Evolutionary conservation across 1,140 invertebrate species (phyloP), one percentile per base, ranked within the genome.

Genomic region (Zeugodacus cucurbitae): DNA sequence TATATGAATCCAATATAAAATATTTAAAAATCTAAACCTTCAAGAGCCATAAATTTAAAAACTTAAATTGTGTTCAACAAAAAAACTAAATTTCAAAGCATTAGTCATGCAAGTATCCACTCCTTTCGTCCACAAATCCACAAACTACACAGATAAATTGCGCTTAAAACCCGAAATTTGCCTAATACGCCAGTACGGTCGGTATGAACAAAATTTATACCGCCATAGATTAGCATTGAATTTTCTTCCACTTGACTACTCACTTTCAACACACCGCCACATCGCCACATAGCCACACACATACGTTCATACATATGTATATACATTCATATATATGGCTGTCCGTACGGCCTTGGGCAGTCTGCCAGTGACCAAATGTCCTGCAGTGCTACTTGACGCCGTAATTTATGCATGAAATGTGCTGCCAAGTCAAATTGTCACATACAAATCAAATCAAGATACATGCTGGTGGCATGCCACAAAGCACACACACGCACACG

Each of bases 371-470:
- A 17, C 41, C 74, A 54, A 82, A 20, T 82, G 74, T 82, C 44
- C 74, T 82, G 74, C 74, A 82, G 44, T 29, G 74, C 74, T 48
- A 82, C 22, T 82, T 82, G 74, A 29, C 74, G 74, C 41, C 41
- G 41, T 48, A 82, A 82, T 82, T 82, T 82, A 82, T 82, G 44
- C 74, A 82, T 26, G 41, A 48, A 82, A 82, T 82, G 41, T 82
- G 74, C 74, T 82, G 41, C 74, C 74, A 82, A 82, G 74, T 82
- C 74, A 82, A 82, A 82, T 82, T 82, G 41, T 82, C 74, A 82
- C 74, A 82, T 82, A 82, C 41, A 82, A 82, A 82, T 82, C 74
- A 82, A 82, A 48, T 82, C 74, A 82, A 48, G 26, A 82, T 82
- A 82, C 41, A 82, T 82, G 74, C 74, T 44, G 22, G n/a, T 82